Evolutionary conservation across 2,113 vertebrate genomes (phyloP).

Genomic region (Propithecus coquereli): DNA sequence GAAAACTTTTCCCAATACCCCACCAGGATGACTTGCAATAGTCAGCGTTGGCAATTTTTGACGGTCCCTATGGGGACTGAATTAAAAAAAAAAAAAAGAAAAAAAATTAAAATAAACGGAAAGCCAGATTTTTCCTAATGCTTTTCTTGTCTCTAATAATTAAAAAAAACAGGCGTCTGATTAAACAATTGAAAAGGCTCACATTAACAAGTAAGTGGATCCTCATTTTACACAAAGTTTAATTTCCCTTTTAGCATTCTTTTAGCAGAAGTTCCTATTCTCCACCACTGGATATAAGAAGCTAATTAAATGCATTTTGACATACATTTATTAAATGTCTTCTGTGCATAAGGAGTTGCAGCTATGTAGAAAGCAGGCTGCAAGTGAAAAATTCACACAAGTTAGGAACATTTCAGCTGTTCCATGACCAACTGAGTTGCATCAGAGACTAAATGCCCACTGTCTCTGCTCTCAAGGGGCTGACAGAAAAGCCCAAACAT

Average conservation of each 20-base stretch:
- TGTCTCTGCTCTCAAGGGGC: not conserved
- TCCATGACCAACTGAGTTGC: not conserved
- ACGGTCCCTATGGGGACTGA: too few relatives aligned
- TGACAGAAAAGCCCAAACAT: not conserved
- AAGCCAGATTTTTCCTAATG: not conserved
- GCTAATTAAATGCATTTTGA: not conserved
- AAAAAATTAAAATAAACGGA: not conserved
- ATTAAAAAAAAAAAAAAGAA: too few relatives aligned
- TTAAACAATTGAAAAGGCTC: not conserved
- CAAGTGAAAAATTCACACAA: not conserved
- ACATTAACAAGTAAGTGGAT: not conserved
- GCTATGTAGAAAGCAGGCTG: not conserved
- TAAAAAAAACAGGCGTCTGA: conserved; percentile 1
- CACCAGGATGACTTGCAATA: too few relatives aligned
- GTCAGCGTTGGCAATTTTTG: too few relatives aligned
- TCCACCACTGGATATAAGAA: not conserved
- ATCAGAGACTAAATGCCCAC: not conserved
- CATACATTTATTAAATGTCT: not conserved
- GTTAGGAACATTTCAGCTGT: not conserved
- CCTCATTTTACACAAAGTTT: not conserved
- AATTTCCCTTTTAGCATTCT: conserved; percentile 32
- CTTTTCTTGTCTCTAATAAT: not conserved
- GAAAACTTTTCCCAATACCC: too few relatives aligned
- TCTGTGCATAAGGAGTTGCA: not conserved
- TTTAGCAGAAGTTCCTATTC: not conserved